Evolutionary conservation across 2,113 vertebrate genomes (phyloP), one percentile per base, ranked within the genome.

Genomic region (Trichomycterus rosablanca): DNA sequence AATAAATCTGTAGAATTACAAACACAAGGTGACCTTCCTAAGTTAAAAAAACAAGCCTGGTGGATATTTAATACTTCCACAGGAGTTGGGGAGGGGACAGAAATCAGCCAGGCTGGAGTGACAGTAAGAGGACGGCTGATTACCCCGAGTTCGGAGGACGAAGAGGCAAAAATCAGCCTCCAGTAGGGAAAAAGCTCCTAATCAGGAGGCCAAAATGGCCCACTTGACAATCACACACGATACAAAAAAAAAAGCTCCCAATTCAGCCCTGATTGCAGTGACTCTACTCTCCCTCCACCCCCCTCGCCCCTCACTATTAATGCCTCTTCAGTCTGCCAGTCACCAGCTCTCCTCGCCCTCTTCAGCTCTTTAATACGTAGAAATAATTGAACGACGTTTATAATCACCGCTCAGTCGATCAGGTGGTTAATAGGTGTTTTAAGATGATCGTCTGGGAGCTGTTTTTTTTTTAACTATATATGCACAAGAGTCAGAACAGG

Each of bases 341-440:
- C 67, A 73, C 11, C 23, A 15, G 43, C 28, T 56, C 59, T 67
- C 40, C 42, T 24, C 49, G n/a, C 40, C 49, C 46, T 37, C 49
- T 51, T 49, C 42, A 59, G 52, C 46, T 35, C 16, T n/a, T 42
- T 72, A 71, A 71, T 67, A 60, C 60, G 30, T 34, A 34, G 52
- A 54, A 67, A 67, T 72, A 63, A 72, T 63, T 63, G 53, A 48
- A 24, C 45, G 19, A 50, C 63, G 42, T 56, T 66, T 58, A 53
- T 63, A 72, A 72, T 72, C 59, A 67, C 56, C 50, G 16, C 58
- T 57, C 34, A 23, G 53, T 63, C 54, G 51, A 63, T 72, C 70
- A 68, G 70, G 59, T 72, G 70, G 70, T 52, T 72, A 72, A 68
- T 72, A 67, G 70, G 37, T 63, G 64, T 72, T 72, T 72, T 63